A percentile compares a stretch with the other conserved stretches of the same genome.
phyloP scores from a whole-genome alignment of 1,140 invertebrate species.

The Drosophila pallidifrons region DNA sequence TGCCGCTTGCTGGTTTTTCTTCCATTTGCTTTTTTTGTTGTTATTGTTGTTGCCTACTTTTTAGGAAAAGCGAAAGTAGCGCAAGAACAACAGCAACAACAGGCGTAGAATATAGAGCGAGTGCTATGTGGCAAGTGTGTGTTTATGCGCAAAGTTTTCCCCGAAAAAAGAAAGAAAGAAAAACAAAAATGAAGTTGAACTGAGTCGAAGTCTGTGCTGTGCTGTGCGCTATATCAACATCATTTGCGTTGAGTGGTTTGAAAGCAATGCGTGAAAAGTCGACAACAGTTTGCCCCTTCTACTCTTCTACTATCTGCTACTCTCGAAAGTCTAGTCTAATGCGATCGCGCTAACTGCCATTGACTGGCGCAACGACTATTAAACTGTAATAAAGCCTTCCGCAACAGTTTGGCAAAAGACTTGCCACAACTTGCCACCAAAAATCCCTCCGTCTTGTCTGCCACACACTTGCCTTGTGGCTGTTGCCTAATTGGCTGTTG shows the following conservation, averaged over 20 bases:
- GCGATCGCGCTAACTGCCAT: slow-evolving; percentile 57
- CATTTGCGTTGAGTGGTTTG: slow-evolving; percentile 78
- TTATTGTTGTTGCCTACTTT: slow-evolving; percentile 63
- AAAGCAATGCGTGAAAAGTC: slow-evolving; percentile 69
- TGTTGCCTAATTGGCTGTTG: slow-evolving; percentile 73
- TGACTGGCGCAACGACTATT: slow-evolving; percentile 58
- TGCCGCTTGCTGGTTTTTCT: slow-evolving; percentile 45
- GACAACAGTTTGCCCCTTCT: slow-evolving; percentile 42
- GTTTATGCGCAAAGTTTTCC: slow-evolving; percentile 55
- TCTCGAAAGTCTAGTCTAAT: slow-evolving; percentile 39
- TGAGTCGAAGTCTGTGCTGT: slow-evolving; percentile 16
- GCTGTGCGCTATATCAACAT: slow-evolving; percentile 72
- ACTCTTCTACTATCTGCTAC: background rate
- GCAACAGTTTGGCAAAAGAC: slow-evolving; percentile 17
- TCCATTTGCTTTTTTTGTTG: slow-evolving; percentile 10
- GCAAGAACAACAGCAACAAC: slow-evolving; percentile 69
- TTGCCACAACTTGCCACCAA: background rate
- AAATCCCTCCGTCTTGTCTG: background rate
- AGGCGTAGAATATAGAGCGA: slow-evolving; percentile 45
- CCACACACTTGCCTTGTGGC: slow-evolving; percentile 39
- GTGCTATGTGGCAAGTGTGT: slow-evolving; percentile 68
- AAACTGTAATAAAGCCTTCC: slow-evolving; percentile 71
- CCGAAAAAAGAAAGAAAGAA: slow-evolving; percentile 13
- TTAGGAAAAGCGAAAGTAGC: slow-evolving; percentile 55
- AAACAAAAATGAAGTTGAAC: slow-evolving; percentile 42